Percentiles rank a stretch among this genome's conserved stretches.
phyloP scores from a whole-genome alignment of 1,140 invertebrate genomes.

The Cataglyphis hispanica region DNA sequence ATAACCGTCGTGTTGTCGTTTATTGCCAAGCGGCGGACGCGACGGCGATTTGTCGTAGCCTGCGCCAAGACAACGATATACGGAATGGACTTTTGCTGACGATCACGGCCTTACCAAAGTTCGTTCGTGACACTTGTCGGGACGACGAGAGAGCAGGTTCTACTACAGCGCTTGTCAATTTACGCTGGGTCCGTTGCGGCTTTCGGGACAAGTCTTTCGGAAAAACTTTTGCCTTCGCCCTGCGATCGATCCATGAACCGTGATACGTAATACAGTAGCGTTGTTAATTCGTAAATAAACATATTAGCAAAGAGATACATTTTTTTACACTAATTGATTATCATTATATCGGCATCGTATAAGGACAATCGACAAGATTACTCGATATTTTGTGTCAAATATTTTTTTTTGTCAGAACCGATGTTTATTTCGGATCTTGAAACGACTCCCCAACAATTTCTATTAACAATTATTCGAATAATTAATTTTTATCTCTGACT shows the following conservation, averaged over 20 bases:
- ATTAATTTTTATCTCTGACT: not conserved
- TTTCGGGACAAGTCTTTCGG: not conserved
- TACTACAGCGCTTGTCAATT: constrained; percentile 37
- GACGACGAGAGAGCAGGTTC: not conserved
- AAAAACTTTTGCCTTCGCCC: not conserved
- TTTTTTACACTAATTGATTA: not conserved
- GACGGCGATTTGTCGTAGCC: constrained; percentile 24
- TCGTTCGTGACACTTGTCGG: constrained; percentile 4
- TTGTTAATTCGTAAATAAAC: not conserved
- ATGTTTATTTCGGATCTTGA: not conserved
- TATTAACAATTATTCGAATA: constrained; percentile 9
- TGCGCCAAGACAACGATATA: not conserved
- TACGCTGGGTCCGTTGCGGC: not conserved
- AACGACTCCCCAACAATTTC: not conserved
- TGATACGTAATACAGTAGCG: not conserved
- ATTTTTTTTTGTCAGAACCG: not conserved
- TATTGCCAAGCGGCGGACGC: constrained; percentile 61
- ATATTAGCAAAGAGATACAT: not conserved
- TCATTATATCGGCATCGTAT: not conserved
- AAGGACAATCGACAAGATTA: not conserved
- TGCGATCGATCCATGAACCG: too few relatives aligned
- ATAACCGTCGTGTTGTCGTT: constrained; percentile 63
- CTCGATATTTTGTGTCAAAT: not conserved
- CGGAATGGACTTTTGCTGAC: constrained; percentile 49
- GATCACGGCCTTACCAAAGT: not conserved